Base-by-base conservation (phyloP, 2,888 invertebrate genomes). In the Andrena trimmerana region DNA sequence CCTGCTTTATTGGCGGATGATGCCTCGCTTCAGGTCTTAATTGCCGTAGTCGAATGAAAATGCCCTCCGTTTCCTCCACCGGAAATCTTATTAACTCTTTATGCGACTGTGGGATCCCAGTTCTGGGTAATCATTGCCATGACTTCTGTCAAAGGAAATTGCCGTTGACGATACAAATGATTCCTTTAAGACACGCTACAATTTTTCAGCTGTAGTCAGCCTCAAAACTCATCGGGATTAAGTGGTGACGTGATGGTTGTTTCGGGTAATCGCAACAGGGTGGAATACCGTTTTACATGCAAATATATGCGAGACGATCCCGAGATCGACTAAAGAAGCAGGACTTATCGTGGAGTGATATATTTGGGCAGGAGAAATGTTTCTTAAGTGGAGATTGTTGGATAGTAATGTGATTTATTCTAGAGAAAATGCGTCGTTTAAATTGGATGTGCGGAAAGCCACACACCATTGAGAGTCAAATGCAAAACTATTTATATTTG, bases 221-320 rank as follows among this genome's bases (percentile, higher is more conserved):
- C 2, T n/a, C 6, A 66, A 54, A 24, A 29, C 42, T 42, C 24
- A 31, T 27, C 10, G 8, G 50, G 59, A 50, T 66, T 70, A 65
- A 48, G 57, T 63, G 54, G 71, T 13, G 36, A 36, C 59, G 8
- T 24, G 31, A 13, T 1, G 33, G 50, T 57, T 60, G 50, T 70
- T 67, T 59, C 52, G 50, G 29, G 66, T 81, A 68, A 76, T 83
- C 68, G 76, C 63, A 59, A 60, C 71, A 65, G 68, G 31, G 71
- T 65, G 71, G 80, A 70, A 80, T 80, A 68, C 52, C 71, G 81
- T 67, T 81, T 81, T 81, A 72, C 76, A 81, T 81, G 82, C 81
- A 83, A 83, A 83, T 83, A n/a, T 68, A 76, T 76, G 57, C 76
- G 62, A 71, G 70, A 66, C 71, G 60, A 81, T 69, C 59, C 75